Evolutionary conservation across 2,888 invertebrate species (phyloP), one percentile per base, ranked within the genome.

Genomic region (Himalopsyche kuldschensis): DNA sequence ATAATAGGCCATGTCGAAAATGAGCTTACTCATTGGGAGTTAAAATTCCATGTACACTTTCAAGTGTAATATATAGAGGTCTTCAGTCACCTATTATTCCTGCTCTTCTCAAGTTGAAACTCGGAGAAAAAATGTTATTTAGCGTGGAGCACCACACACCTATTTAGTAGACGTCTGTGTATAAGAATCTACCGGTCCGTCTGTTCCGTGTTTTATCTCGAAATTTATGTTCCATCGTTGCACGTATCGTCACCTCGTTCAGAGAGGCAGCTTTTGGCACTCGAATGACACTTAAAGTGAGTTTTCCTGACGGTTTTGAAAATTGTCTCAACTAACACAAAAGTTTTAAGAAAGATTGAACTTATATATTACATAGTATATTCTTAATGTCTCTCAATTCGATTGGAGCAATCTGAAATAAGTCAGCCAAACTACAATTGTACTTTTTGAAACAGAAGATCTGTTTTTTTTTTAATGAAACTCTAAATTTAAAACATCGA

Each of bases 191-290:
- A 24, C 48, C 24, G 55, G 5, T 20, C 20, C 55, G 30, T 30
- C 75, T 31, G 31, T 75, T 75, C 20, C 77, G 77, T 77, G 77
- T 35, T 77, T 41, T 77, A 77, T 77, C 77, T 77, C 35, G 11
- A 24, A 32, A 17, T 6, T 30, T 75, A 24, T 35, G 77, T 20
- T 24, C 31, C 41, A 77, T 77, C 77, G 35, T 77, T 77, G 77
- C 77, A 77, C 77, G 77, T 77, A 77, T 77, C 77, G 31, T 31
- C 77, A 77, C 77, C 77, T 77, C 77, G 20, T 77, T 77, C 32
- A n/a, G n/a, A 77, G 41, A 31, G 77, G 17, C 41, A 35, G 32
- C 77, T 77, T 55, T 75, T 77, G 77, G 77, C 77, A 0, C 77
- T 77, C n/a, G 20, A 77, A 77, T 11, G n/a, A 6, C 77, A 35